A percentile compares a stretch with the other conserved stretches of the same genome.
Conservation (phyloP, 2,888 invertebrate species). For the Matsumyia berberina region DNA sequence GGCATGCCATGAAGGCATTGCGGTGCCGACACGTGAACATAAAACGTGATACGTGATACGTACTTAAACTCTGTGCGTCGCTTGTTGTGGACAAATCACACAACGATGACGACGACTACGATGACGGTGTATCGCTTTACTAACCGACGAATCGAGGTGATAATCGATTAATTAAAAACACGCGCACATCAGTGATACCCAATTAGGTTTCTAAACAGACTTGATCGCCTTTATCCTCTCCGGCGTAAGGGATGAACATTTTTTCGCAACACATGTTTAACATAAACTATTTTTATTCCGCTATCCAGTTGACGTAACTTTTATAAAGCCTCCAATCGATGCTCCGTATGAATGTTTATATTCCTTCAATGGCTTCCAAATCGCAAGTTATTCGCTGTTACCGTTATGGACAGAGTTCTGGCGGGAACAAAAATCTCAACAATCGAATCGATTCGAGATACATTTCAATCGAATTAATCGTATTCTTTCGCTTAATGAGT, state of each 20-base stretch:
- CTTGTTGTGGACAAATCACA: slow-evolving; percentile 43
- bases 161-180: slow-evolving; percentile 73
- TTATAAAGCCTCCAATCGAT: slow-evolving; percentile 41
- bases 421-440: not conserved
- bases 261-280: slow-evolving; percentile 19
- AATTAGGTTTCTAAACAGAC: slow-evolving; percentile 44
- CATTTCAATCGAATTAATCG: not conserved
- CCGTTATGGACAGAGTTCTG: not conserved
- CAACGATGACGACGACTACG: not conserved
- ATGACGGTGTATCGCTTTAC: slow-evolving; percentile 17
- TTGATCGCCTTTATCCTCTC: slow-evolving; percentile 13
- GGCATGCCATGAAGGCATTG: slow-evolving; percentile 9
- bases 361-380: slow-evolving; percentile 51
- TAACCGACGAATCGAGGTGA: slow-evolving; percentile 45
- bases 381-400: slow-evolving; percentile 26
- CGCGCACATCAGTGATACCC: slow-evolving; percentile 63
- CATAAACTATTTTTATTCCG: slow-evolving; percentile 36
- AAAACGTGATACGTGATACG: slow-evolving; percentile 55
- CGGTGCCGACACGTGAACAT: slow-evolving; percentile 45
- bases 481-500: not conserved
- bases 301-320: slow-evolving; percentile 31
- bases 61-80: slow-evolving; percentile 18
- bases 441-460: slow-evolving; percentile 1
- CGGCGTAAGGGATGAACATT: not conserved
- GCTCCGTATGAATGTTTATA: not conserved